Evolutionary conservation across 2,797 vertebrate species (phyloP).

Genomic region (Pristis pectinata): DNA sequence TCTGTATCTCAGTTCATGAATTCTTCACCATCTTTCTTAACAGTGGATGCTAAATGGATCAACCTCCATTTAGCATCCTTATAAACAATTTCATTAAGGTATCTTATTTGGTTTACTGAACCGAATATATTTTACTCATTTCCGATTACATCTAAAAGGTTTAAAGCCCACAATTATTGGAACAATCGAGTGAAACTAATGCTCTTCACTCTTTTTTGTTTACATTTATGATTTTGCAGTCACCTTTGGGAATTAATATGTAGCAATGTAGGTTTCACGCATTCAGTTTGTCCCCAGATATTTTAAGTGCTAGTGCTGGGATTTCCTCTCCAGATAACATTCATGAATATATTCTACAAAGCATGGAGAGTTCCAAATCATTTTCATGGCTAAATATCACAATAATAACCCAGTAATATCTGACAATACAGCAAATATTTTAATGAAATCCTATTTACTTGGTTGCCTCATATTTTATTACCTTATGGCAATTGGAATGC

Average conservation of each 20-base stretch:
- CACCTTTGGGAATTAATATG: neutral
- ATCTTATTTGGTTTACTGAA: neutral
- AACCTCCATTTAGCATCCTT: neutral
- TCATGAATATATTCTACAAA: neutral
- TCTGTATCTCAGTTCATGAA: conserved; percentile 1
- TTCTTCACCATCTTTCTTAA: neutral
- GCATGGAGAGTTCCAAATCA: neutral
- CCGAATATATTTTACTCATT: no score
- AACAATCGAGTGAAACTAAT: no score
- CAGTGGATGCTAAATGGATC: neutral
- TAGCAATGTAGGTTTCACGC: neutral
- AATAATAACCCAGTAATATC: neutral
- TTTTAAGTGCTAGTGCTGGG: neutral
- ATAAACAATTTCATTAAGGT: neutral
- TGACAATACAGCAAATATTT: neutral
- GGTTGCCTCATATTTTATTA: neutral
- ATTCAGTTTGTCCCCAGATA: no score
- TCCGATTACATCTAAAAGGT: no score
- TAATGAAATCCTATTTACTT: neutral
- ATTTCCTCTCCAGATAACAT: neutral
- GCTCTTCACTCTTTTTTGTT: neutral
- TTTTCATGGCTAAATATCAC: neutral
- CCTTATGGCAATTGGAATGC: neutral
- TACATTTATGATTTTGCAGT: neutral
- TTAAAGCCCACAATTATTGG: no score